Evolutionary conservation across 2,888 invertebrate species (phyloP), one percentile per base, ranked within the genome.

Genomic region (Brachyopa scutellaris): DNA sequence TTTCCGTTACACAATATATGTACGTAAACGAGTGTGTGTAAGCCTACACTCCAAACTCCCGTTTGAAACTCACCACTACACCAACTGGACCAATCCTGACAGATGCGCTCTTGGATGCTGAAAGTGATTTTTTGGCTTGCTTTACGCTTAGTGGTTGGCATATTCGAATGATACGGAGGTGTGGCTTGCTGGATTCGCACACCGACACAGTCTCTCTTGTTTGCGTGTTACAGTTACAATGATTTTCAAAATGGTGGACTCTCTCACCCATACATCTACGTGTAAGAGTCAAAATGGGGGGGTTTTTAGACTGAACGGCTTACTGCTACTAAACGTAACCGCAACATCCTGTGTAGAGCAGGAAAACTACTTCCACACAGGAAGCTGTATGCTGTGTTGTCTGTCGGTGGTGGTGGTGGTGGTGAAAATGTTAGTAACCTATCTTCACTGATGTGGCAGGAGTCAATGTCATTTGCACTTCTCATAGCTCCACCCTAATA

Each of bases 71-170:
- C 64, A 82, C 77, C 61, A 82, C 69, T 72, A 77, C 77, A 66
- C 53, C 38, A 21, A 40, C 66, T 67, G 76, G 76, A 70, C 64
- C 61, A 76, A 77, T 64, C 45, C 80, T 77, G 70, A 77, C 82
- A 70, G 72, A 66, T 82, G 82, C 82, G 82, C 82, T 66, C 49
- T 76, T 51, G 62, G n/a, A 59, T 59, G 42, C 29, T 59, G 15
- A 61, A 82, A 77, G 9, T 82, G 82, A 82, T 82, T 82, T 82
- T 82, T 82, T 82, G 82, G 82, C 82, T 82, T 82, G 82, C 82
- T 61, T 82, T 40, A 82, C 82, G 77, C 82, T 82, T 82, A 82
- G 82, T 82, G 82, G 82, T 82, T 82, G 82, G 82, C 77, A 82
- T 72, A 82, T 82, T 82, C 77, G 70, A 51, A 40, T 82, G 82